phyloP scores from a whole-genome alignment of 2,888 invertebrate species.

The Rhagophthalmus giganteus region DNA sequence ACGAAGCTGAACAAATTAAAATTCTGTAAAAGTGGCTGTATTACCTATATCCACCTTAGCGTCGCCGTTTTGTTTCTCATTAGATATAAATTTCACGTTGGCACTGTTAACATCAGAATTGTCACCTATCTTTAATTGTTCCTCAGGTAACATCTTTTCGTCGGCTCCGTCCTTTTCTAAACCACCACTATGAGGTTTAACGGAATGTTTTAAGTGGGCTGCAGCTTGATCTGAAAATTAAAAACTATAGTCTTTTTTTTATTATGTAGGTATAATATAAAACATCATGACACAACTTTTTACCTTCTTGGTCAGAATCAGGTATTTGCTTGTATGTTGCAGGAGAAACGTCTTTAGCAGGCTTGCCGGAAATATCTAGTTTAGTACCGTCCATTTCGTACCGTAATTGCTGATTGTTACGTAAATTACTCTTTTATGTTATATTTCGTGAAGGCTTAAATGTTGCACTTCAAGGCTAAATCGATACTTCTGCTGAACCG shows the following conservation, averaged over 20 bases:
- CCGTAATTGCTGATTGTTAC: slow-evolving; percentile 12
- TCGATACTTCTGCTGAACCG: slow-evolving; percentile 20
- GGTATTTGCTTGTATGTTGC: slow-evolving; percentile 62
- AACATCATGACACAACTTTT: slow-evolving; percentile 29
- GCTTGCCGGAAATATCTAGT: slow-evolving; percentile 47
- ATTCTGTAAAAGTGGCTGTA: too few species aligned
- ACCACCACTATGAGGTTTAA: slow-evolving; percentile 50
- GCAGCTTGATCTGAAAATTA: slow-evolving; percentile 41
- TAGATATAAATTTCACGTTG: slow-evolving; percentile 74
- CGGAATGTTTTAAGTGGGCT: slow-evolving; percentile 51
- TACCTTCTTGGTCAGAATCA: slow-evolving; percentile 62
- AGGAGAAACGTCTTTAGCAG: slow-evolving; percentile 40
- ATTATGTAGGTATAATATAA: too few species aligned
- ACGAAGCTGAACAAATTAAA: too few species aligned
- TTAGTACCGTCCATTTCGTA: slow-evolving; percentile 57
- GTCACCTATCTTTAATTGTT: slow-evolving; percentile 62
- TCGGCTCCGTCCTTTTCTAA: slow-evolving; percentile 67
- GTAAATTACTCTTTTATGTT: slow-evolving; percentile 20
- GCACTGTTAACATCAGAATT: slow-evolving; percentile 62
- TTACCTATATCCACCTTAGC: slow-evolving; percentile 82
- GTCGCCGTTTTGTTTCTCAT: slow-evolving; percentile 79
- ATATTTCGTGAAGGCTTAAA: slow-evolving; percentile 3
- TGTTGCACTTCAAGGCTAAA: slow-evolving; percentile 27
- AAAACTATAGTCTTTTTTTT: too few species aligned
- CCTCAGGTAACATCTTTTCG: slow-evolving; percentile 68